These are phyloP conservation scores for Zaprionus lachaisei DNA, from an alignment of 1,140 invertebrate genomes.

Conservation along the genomic window DNA sequence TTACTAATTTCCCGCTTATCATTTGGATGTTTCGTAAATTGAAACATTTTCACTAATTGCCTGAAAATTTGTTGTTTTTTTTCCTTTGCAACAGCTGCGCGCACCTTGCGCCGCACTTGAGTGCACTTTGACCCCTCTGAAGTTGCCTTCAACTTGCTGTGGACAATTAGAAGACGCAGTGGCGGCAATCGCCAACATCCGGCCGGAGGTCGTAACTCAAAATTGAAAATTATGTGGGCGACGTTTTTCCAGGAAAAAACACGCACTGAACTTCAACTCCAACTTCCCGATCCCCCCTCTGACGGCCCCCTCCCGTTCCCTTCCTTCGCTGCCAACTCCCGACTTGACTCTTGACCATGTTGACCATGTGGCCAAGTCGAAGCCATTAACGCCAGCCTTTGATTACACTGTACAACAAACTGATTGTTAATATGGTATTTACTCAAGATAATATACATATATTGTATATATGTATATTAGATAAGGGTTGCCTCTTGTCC, in stretches of 20 bases:
- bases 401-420: constrained; percentile 54
- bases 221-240: constrained; percentile 81
- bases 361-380: constrained; percentile 54
- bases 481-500: too few relatives aligned
- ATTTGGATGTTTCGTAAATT: constrained; percentile 80
- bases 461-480: not conserved
- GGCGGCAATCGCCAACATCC: constrained; percentile 73
- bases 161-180: constrained; percentile 64
- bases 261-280: constrained; percentile 43
- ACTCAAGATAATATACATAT: not conserved
- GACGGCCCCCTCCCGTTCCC: not conserved
- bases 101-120: constrained; percentile 59
- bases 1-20: constrained; percentile 83
- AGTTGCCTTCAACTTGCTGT: constrained; percentile 1
- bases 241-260: constrained; percentile 74
- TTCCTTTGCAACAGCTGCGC: constrained; percentile 33
- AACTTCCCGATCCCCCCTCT: constrained; percentile 26
- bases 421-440: not conserved
- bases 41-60: constrained; percentile 82
- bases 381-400: constrained; percentile 67
- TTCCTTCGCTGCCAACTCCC: not conserved
- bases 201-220: constrained; percentile 69
- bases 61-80: constrained; percentile 67
- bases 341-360: constrained; percentile 66
- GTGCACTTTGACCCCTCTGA: constrained; percentile 66